phyloP scores from a whole-genome alignment of 64 coral and sea anemone species.

The Dendrophyllia cribrosa region DNA sequence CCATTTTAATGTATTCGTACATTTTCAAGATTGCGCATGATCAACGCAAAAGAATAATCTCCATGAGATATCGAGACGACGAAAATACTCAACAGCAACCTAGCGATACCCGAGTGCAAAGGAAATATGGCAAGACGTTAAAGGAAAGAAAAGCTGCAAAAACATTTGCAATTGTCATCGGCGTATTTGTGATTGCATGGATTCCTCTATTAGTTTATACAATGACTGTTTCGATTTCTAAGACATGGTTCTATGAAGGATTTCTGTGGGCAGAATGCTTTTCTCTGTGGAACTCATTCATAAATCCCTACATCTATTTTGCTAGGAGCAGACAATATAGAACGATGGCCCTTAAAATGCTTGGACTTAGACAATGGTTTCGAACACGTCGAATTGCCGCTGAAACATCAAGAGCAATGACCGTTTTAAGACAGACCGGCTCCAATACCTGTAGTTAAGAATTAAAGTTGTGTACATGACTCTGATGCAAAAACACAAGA shows the following conservation, averaged over 20 bases:
- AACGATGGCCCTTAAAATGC: neutral
- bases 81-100: neutral
- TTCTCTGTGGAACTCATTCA: conserved; percentile 44
- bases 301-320: conserved; percentile 71
- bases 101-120: neutral
- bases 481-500: too few species aligned
- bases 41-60: conserved; percentile 12
- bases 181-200: conserved; percentile 27
- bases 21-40: conserved; percentile 16
- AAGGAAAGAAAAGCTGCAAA: conserved; percentile 57
- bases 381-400: neutral
- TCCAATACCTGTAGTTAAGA: too few species aligned
- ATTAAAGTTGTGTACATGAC: too few species aligned
- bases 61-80: neutral
- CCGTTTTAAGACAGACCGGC: neutral
- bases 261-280: conserved; percentile 25
- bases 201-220: conserved; percentile 38
- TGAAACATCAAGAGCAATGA: neutral
- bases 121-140: neutral
- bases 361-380: neutral
- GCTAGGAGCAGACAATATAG: conserved; percentile 39
- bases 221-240: neutral
- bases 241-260: neutral
- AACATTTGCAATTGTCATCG: conserved; percentile 54
- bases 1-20: conserved; percentile 39